Evolutionary conservation across 2,888 invertebrate species (phyloP).

Genomic region (Cephalotes varians): DNA sequence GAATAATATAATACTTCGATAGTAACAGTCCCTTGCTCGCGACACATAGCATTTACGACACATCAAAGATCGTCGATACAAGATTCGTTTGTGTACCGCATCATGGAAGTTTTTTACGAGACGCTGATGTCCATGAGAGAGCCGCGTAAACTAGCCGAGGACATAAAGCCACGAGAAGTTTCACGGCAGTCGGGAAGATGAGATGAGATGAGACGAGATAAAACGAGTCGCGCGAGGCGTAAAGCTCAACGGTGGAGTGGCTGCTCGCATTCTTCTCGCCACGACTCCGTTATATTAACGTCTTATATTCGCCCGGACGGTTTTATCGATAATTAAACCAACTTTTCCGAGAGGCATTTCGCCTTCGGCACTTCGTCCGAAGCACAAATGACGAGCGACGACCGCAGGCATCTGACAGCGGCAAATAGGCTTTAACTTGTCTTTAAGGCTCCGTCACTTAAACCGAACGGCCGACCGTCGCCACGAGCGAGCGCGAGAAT

Average conservation of each 20-base stretch:
- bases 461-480: conserved; percentile 45
- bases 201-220: conserved; percentile 30
- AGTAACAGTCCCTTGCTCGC: neutral
- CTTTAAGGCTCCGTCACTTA: conserved; percentile 58
- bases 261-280: conserved; percentile 50
- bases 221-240: conserved; percentile 32
- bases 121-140: conserved; percentile 24
- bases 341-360: conserved; percentile 54
- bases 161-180: conserved; percentile 30
- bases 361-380: conserved; percentile 41
- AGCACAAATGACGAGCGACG: conserved; percentile 28
- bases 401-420: conserved; percentile 54
- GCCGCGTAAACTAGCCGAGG: conserved; percentile 31
- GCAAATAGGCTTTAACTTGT: conserved; percentile 61
- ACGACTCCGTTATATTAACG: conserved; percentile 63
- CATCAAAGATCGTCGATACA: conserved; percentile 27
- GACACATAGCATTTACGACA: neutral
- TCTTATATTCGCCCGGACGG: conserved; percentile 57
- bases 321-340: conserved; percentile 68
- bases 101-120: conserved; percentile 26
- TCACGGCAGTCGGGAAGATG: conserved; percentile 15
- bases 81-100: conserved; percentile 23
- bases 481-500: conserved; percentile 51
- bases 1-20: neutral
- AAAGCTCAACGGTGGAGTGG: conserved; percentile 38